Percentiles rank a stretch among this genome's conserved stretches.
Evolutionary conservation across 2,113 vertebrate genomes (phyloP).

Genomic region (Numenius arquata): DNA sequence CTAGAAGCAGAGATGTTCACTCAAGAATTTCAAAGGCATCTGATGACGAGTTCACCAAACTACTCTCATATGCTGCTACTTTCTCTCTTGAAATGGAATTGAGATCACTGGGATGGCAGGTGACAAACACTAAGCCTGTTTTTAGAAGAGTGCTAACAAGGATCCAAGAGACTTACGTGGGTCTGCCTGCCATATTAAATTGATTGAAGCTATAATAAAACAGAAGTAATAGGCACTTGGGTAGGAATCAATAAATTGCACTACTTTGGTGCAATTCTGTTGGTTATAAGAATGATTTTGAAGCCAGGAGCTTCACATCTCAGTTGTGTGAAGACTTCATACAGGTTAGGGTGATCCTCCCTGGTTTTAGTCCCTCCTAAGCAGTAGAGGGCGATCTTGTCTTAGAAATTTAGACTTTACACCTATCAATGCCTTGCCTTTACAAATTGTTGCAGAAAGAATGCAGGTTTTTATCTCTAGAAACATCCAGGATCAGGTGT

Average conservation of each 20-base stretch:
- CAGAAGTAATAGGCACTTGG: not conserved
- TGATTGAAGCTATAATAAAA: not conserved
- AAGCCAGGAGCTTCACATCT: not conserved
- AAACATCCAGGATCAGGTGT: slow-evolving; percentile 1
- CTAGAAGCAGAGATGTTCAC: not conserved
- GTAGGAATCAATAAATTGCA: not conserved
- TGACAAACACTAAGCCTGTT: not conserved
- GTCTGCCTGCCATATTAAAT: not conserved
- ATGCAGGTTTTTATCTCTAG: slow-evolving; percentile 17
- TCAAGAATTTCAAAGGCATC: not conserved
- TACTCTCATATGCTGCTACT: not conserved
- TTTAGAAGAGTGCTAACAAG: not conserved
- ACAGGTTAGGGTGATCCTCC: not conserved
- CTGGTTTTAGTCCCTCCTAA: not conserved
- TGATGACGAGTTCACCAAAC: not conserved
- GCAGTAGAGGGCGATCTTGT: slow-evolving; percentile 62
- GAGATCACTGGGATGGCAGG: not conserved
- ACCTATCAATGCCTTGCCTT: not conserved
- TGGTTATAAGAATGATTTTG: not conserved
- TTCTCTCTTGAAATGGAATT: not conserved
- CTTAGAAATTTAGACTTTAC: not conserved
- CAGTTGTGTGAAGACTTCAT: not conserved
- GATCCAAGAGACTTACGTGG: not conserved
- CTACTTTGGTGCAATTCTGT: not conserved
- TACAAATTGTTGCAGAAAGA: not conserved